Percentiles rank a stretch among this genome's conserved stretches.
phyloP scores from a whole-genome alignment of 2,888 invertebrate species.

The Cataglyphis albicans region DNA sequence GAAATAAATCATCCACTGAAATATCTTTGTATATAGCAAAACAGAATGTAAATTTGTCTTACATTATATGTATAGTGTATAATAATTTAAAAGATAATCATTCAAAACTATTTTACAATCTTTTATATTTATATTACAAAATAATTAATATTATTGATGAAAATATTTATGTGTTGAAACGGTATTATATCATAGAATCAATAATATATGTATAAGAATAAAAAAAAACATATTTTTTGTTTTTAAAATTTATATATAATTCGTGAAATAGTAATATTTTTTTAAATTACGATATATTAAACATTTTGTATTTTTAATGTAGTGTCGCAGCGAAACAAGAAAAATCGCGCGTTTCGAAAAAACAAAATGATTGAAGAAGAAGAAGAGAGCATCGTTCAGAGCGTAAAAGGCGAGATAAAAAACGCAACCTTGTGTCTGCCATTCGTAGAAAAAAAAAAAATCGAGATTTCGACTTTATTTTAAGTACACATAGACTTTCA shows the following conservation, averaged over 20 bases:
- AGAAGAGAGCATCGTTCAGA: background rate
- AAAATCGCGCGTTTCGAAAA: background rate
- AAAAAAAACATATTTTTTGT: background rate
- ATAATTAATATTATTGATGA: background rate
- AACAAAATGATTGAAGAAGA: background rate
- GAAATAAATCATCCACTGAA: background rate
- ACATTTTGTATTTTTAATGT: background rate
- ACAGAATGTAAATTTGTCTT: constrained; percentile 1
- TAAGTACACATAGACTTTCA: constrained; percentile 50
- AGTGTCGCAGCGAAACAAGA: background rate
- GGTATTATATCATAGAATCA: background rate
- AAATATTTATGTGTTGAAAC: background rate
- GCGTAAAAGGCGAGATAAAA: background rate
- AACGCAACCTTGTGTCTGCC: background rate
- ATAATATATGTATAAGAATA: background rate
- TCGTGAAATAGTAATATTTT: background rate
- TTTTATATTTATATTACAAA: background rate
- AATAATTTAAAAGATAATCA: background rate
- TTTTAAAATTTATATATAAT: background rate
- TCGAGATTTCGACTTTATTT: constrained; percentile 54
- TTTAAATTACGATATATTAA: background rate
- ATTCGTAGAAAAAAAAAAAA: background rate
- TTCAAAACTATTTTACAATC: background rate
- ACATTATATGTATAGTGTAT: background rate
- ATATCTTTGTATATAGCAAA: background rate